Conservation (phyloP, 2,113 vertebrate species). For the Lipotes vexillifer region DNA sequence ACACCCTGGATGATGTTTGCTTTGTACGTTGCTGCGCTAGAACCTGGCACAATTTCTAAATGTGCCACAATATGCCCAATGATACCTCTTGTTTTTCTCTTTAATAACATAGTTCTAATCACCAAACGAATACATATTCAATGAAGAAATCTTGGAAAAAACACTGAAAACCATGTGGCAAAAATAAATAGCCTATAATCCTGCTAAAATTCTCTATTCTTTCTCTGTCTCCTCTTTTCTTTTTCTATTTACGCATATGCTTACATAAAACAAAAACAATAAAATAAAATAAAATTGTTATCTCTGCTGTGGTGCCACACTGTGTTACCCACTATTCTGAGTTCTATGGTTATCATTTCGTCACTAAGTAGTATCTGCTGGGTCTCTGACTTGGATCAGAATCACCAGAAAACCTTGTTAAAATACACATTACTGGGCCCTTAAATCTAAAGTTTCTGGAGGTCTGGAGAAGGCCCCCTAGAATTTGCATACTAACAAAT, state of each 20-base stretch:
- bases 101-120: neutral
- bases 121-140: neutral
- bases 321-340: neutral
- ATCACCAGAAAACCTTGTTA: too few species aligned
- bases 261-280: neutral
- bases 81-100: neutral
- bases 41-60: neutral
- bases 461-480: neutral
- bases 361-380: neutral
- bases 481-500: neutral
- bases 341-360: neutral
- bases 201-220: neutral
- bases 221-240: neutral
- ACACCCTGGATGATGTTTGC: fast-evolving
- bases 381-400: neutral
- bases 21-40: neutral
- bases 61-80: fast-evolving
- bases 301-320: neutral
- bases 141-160: neutral
- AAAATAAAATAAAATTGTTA: too few species aligned
- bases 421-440: fast-evolving
- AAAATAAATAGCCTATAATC: neutral
- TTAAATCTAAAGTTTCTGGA: neutral
- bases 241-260: neutral
- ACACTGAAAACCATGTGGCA: neutral